phyloP scores from a whole-genome alignment of 1,140 invertebrate species.

The Drosophila teissieri region DNA sequence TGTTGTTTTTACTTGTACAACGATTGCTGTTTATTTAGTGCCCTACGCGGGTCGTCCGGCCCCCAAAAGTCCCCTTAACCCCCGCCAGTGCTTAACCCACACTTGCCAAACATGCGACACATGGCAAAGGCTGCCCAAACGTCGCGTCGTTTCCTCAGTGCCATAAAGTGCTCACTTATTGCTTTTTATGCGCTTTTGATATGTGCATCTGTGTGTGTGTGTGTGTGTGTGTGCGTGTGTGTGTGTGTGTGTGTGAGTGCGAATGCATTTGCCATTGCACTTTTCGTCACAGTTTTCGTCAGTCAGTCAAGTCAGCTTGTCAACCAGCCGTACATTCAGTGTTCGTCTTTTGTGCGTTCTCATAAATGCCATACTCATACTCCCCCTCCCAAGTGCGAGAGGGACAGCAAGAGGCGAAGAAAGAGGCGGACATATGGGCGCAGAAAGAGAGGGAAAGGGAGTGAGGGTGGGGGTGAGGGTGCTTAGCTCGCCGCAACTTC shows the following conservation, averaged over 20 bases:
- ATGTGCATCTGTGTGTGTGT: slow-evolving; percentile 21
- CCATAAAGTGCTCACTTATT: slow-evolving; percentile 78
- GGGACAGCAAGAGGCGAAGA: slow-evolving; percentile 1
- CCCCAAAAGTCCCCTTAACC: not conserved
- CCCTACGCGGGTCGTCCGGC: slow-evolving; percentile 9
- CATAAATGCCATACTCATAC: slow-evolving; percentile 44
- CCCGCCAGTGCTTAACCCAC: slow-evolving; percentile 5
- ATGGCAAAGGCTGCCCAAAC: slow-evolving; percentile 62
- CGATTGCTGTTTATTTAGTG: slow-evolving; percentile 63
- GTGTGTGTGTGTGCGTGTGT: slow-evolving; percentile 18
- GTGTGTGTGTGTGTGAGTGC: slow-evolving; percentile 12
- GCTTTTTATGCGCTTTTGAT: slow-evolving; percentile 80
- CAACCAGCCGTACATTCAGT: slow-evolving; percentile 54
- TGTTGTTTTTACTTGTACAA: slow-evolving; percentile 28
- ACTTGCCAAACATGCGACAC: slow-evolving; percentile 46
- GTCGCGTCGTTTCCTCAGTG: slow-evolving; percentile 54
- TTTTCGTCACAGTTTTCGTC: slow-evolving; percentile 71
- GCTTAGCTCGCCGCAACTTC: slow-evolving; percentile 76
- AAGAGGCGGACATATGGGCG: slow-evolving; percentile 3
- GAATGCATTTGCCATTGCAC: slow-evolving; percentile 71
- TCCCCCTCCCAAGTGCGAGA: not conserved
- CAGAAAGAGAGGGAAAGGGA: slow-evolving; percentile 6
- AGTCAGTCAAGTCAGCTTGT: slow-evolving; percentile 57
- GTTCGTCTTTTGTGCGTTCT: slow-evolving; percentile 61
- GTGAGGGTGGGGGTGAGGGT: slow-evolving; percentile 45